Conservation (phyloP, 2,888 invertebrate genomes). For the Buathra laborator region DNA sequence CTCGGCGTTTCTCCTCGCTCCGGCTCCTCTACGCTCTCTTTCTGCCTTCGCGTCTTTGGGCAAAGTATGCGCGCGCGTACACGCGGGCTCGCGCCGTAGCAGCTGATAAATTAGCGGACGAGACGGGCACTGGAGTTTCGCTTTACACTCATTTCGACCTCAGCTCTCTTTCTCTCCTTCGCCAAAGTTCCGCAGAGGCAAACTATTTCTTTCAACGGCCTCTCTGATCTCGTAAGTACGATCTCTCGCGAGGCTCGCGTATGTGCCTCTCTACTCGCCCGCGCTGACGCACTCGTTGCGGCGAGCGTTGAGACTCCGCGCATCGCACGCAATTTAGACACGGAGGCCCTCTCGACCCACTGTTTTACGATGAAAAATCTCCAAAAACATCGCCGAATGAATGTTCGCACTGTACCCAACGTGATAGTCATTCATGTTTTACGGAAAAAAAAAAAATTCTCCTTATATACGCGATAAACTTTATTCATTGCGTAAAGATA, state of each 20-base stretch:
- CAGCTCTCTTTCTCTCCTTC: conserved; percentile 33
- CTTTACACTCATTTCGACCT: conserved; percentile 41
- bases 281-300: conserved; percentile 18
- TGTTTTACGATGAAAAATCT: conserved; percentile 63
- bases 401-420: neutral
- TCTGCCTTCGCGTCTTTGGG: conserved; percentile 31
- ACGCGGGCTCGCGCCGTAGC: conserved; percentile 64
- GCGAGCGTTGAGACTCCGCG: conserved; percentile 5
- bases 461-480: neutral
- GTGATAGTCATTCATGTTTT: neutral
- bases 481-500: neutral
- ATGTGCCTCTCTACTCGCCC: neutral
- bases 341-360: conserved; percentile 41
- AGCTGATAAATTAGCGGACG: conserved; percentile 70
- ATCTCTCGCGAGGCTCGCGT: conserved; percentile 49
- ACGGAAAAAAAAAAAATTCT: neutral
- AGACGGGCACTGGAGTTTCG: conserved; percentile 59
- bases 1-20: conserved; percentile 30
- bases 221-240: conserved; percentile 69
- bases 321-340: conserved; percentile 50
- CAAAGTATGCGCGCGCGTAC: conserved; percentile 54
- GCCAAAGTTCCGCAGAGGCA: conserved; percentile 46
- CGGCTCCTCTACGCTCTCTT: conserved; percentile 10
- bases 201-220: conserved; percentile 73
- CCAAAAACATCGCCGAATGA: conserved; percentile 42